These are phyloP conservation scores for Lepidurus apus DNA, from an alignment of 1,140 invertebrate species.

Conservation along the genomic window DNA sequence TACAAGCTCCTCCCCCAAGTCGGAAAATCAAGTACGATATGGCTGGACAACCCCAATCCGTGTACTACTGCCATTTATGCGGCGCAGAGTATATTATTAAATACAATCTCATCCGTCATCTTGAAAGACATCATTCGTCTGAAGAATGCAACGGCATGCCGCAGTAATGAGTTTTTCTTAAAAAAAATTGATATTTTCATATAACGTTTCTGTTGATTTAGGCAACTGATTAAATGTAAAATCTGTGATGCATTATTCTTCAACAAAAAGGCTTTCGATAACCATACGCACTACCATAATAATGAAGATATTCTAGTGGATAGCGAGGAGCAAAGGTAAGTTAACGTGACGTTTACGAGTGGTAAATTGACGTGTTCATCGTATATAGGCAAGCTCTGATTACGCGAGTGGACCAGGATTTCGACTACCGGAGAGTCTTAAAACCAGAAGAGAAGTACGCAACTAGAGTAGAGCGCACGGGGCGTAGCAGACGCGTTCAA, in stretches of 20 bases:
- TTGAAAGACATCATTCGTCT: conserved; percentile 53
- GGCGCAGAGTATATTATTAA: conserved; percentile 62
- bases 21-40: conserved; percentile 55
- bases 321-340: conserved; percentile 55
- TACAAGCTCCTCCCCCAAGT: conserved; percentile 52
- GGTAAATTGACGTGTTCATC: not conserved
- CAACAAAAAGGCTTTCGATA: conserved; percentile 58
- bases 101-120: conserved; percentile 59
- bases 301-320: conserved; percentile 58
- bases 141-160: conserved; percentile 52
- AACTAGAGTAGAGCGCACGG: conserved; percentile 36
- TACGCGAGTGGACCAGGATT: conserved; percentile 55
- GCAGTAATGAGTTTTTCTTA: conserved; percentile 39
- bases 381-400: conserved; percentile 44
- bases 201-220: conserved; percentile 22
- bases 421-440: conserved; percentile 52
- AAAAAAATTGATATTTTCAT: not conserved
- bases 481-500: not conserved
- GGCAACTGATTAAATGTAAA: conserved; percentile 49
- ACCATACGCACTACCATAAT: conserved; percentile 58
- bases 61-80: conserved; percentile 63
- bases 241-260: conserved; percentile 61
- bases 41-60: conserved; percentile 52
- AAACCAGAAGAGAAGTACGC: conserved; percentile 48
- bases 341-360: not conserved